Conservation (phyloP, 1,140 invertebrate genomes). For the Lordiphosa mommai region DNA sequence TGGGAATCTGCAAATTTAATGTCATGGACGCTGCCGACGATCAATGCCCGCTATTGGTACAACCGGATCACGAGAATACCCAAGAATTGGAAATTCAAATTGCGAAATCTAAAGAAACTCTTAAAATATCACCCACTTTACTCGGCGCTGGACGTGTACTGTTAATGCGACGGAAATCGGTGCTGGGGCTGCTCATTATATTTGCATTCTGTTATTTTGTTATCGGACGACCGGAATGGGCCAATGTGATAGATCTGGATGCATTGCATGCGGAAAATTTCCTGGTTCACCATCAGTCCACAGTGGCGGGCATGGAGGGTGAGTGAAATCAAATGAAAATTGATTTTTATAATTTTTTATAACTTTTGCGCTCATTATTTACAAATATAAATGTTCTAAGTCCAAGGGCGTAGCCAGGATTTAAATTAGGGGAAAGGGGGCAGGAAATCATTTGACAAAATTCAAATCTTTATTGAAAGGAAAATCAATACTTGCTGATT, state of each 20-base stretch:
- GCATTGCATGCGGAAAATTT: constrained; percentile 14
- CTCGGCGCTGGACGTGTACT: constrained; percentile 13
- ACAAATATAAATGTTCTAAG: no score
- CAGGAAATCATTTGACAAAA: no score
- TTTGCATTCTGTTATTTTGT: constrained; percentile 52
- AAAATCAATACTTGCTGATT: no score
- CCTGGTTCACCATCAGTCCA: constrained; percentile 59
- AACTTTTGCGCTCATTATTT: no score
- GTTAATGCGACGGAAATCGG: constrained; percentile 34
- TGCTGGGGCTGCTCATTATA: constrained; percentile 28
- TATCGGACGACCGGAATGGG: constrained; percentile 37
- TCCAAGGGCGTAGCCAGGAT: no score
- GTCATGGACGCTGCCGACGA: not conserved
- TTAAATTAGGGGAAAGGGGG: no score
- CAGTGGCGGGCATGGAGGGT: constrained; percentile 70
- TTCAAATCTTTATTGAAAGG: no score
- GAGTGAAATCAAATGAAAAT: not conserved
- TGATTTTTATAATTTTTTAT: no score
- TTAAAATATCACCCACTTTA: constrained; percentile 7
- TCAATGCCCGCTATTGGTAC: not conserved
- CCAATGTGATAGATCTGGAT: constrained; percentile 51
- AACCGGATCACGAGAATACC: not conserved
- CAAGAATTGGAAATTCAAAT: constrained; percentile 6
- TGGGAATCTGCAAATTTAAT: constrained; percentile 1
- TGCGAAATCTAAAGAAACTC: not conserved